Base-by-base conservation (phyloP, 2,113 vertebrate genomes). In the Saccopteryx leptura region DNA sequence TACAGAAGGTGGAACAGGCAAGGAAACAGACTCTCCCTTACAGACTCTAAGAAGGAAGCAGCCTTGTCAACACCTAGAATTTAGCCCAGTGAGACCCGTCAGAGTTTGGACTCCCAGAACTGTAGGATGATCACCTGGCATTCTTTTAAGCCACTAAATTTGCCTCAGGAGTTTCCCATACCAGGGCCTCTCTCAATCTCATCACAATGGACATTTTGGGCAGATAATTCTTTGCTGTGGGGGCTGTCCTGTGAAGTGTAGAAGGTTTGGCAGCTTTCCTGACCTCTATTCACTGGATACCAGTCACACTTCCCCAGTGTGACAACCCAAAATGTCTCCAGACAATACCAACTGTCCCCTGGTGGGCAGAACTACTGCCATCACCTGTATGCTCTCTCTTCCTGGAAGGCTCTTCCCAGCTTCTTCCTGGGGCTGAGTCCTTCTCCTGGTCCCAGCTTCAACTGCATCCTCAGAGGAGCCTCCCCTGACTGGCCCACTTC, bases 321-420 rank as follows among this genome's bases (percentile, higher is more conserved):
- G 61, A 50, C 83, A 91, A 9, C 9, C 88, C 31, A 50, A 54
- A 88, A 58, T n/a, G 33, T 69, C 76, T 61, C 92, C 69, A 87
- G 81, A 74, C 13, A 50, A 26, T n/a, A 28, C 10, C 56, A 21
- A 61, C 88, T 12, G 19, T 46, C 39, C 58, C 26, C 39, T 10
- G 5, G 58, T 11, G 24, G n/a, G 21, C 24, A 66, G 79, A 89
- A 58, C 24, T 46, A 33, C 7, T 48, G 46, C 13, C 69, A 31
- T 14, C 39, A 31, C 8, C 39, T 3, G 2, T 11, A 39, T 24
- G 31, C 14, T 69, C 61, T 15, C 4, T 54, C 61, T 82, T 71
- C 61, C 65, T 48, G 2, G 31, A 28, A 54, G 60, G 33, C 9
- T 31, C 48, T 28, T 52, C 17, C 46, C 46, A 78, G 56, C 50